Evolutionary conservation across 2,797 vertebrate species (phyloP).

Genomic region (Gymnothorax reevesii): DNA sequence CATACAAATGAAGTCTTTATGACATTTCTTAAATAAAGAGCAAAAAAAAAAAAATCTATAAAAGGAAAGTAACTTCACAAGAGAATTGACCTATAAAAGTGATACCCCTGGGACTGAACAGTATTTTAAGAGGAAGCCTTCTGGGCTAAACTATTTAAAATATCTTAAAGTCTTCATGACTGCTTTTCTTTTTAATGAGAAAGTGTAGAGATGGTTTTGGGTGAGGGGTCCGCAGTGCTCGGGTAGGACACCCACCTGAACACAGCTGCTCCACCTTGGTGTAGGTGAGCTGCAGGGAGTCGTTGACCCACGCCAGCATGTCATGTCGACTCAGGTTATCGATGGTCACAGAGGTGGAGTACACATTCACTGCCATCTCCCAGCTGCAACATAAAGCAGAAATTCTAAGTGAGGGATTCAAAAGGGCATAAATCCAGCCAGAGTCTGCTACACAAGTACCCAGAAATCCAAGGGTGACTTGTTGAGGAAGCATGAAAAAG

Average conservation of each 20-base stretch:
- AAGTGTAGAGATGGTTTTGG: not conserved
- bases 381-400: constrained; percentile 61
- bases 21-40: no score
- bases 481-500: not conserved
- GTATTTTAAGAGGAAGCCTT: not conserved
- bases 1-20: not conserved
- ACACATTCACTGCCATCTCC: constrained; percentile 98
- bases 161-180: not conserved
- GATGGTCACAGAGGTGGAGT: constrained; percentile 94
- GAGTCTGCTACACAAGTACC: no score
- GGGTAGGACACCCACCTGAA: constrained; percentile 76
- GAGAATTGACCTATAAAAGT: no score
- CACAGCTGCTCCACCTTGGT: constrained; percentile 97
- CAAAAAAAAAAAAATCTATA: no score
- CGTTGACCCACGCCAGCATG: constrained; percentile 97
- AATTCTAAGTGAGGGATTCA: not conserved
- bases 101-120: not conserved
- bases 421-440: no score
- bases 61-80: no score
- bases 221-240: not conserved
- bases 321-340: constrained; percentile 98
- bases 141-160: not conserved
- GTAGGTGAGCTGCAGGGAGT: constrained; percentile 93
- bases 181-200: not conserved
- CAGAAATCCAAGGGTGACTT: no score